These are phyloP conservation scores for Tanytarsus gracilentus DNA, from an alignment of 2,888 invertebrate genomes.

Conservation along the genomic window DNA sequence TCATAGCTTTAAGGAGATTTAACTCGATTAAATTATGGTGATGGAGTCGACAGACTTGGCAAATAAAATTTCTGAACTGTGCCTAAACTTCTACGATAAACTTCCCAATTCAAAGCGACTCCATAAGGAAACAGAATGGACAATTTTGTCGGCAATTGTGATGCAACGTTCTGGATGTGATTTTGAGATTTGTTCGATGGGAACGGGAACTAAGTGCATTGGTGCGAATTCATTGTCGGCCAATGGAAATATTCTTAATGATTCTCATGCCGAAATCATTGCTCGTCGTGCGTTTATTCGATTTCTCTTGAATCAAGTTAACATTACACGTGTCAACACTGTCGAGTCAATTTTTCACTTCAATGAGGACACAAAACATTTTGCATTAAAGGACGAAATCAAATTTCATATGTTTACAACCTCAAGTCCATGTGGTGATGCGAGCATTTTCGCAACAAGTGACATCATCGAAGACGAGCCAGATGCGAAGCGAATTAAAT, in stretches of 20 bases:
- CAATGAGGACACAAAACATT: conserved; percentile 37
- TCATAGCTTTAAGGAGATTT: background rate
- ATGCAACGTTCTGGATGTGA: conserved; percentile 40
- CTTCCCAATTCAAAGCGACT: conserved; percentile 69
- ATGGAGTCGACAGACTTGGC: conserved; percentile 26
- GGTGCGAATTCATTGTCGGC: conserved; percentile 58
- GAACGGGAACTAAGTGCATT: conserved; percentile 87
- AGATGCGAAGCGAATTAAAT: conserved; percentile 18
- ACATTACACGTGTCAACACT: conserved; percentile 34
- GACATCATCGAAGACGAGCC: conserved; percentile 34
- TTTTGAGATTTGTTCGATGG: conserved; percentile 64
- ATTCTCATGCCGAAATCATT: conserved; percentile 87
- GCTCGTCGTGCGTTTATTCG: conserved; percentile 72
- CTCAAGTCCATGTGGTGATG: conserved; percentile 89
- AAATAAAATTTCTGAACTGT: conserved; percentile 49
- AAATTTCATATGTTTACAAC: conserved; percentile 78
- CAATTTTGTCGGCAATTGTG: conserved; percentile 67
- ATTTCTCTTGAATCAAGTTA: conserved; percentile 61
- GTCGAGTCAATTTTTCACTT: conserved; percentile 37
- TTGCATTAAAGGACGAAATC: conserved; percentile 49
- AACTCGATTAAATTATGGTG: conserved; percentile 5
- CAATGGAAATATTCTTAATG: conserved; percentile 66
- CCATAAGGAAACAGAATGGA: conserved; percentile 70
- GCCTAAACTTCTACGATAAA: conserved; percentile 50
- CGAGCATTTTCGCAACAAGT: conserved; percentile 66